Base-by-base conservation (phyloP, 2,113 vertebrate genomes). In the Cyrtonyx montezumae region DNA sequence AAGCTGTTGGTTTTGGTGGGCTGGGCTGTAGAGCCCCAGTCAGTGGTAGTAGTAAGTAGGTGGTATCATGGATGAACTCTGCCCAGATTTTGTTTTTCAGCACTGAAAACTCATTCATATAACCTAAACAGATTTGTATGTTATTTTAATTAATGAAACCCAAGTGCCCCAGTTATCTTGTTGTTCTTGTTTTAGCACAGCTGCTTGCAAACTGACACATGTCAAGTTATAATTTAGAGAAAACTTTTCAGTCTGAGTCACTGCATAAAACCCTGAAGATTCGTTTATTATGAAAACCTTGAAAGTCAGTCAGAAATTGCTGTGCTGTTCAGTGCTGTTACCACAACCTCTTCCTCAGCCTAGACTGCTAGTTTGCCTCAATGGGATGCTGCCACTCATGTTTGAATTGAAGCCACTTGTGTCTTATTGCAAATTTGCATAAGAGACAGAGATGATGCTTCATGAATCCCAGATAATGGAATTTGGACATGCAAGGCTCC, bases 391-490 rank as follows among this genome's bases (percentile, higher is more conserved):
- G 91, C 93, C 76, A 90, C 86, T 94, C 68, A 48, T 78, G 83
- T 90, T 91, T 94, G 93, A 95, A 91, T 92, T 96, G 96, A 91
- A 94, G 75, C 93, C 90, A 91, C 89, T 94, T 96, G 66, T 95
- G 76, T 96, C 93, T 94, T 87, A 94, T 63, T 93, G 88, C 93
- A 96, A 94, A 96, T 96, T 89, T 96, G 79, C 94, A 96, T 93
- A 86, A 87, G 76, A 97, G 95, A 91, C 84, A 93, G 92, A 97
- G 81, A 94, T 94, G 82, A 87, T 95, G 93, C 95, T 95, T 96
- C 94, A 87, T 62, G 81, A 94, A 90, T 95, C 88, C 90, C 70
- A 93, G 94, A 95, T 96, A 94, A 95, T 94, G 86, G 91, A 94
- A 83, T 93, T 84, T 96, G 95, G 94, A 94, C 84, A 61, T 73